Base-by-base conservation (phyloP, 2,888 invertebrate species). In the Phorcus lineatus region DNA sequence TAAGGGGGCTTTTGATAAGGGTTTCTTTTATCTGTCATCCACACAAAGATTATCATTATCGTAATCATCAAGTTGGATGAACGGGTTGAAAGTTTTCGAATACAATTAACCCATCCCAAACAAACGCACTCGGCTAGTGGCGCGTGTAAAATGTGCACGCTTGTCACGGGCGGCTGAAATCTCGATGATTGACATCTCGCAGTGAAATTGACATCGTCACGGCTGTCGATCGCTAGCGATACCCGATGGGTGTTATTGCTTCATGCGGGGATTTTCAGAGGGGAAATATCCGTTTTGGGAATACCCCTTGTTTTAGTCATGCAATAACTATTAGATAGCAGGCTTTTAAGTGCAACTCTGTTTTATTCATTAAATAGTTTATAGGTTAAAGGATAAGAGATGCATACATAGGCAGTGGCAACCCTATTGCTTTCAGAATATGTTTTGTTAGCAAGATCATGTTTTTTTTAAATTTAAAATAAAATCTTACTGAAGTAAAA, bases 111-210 rank as follows among this genome's bases (percentile, higher is more conserved):
- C 24, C 47, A 52, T 16, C 24, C 74, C 24, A 47, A 74, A 52
- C 47, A 47, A 62, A 62, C 62, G 62, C 16, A 24, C 28, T 28
- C 62, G 28, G 62, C 62, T 52, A 74, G 74, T 52, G 74, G 52
- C 74, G 52, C 74, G 52, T 74, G 74, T 74, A 74, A 74, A 74
- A 52, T 74, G 74, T 24, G 40, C 74, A 24, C 52, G n/a, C 24
- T 24, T 28, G 47, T 74, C 74, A 74, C 52, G 74, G 47, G 24
- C 74, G 24, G 74, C 24, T 74, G 74, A 74, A n/a, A 52, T 74
- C 74, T 24, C 28, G 24, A 62, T 62, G 62, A 62, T 62, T 62
- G 62, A 62, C 62, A 62, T 62, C 62, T 62, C n/a, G 62, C 62
- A 62, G 28, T 62, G 62, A 62, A 62, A 62, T 62, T 62, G 62